Evolutionary conservation across 2,113 vertebrate genomes (phyloP).

Genomic region (Podarcis raffonei): DNA sequence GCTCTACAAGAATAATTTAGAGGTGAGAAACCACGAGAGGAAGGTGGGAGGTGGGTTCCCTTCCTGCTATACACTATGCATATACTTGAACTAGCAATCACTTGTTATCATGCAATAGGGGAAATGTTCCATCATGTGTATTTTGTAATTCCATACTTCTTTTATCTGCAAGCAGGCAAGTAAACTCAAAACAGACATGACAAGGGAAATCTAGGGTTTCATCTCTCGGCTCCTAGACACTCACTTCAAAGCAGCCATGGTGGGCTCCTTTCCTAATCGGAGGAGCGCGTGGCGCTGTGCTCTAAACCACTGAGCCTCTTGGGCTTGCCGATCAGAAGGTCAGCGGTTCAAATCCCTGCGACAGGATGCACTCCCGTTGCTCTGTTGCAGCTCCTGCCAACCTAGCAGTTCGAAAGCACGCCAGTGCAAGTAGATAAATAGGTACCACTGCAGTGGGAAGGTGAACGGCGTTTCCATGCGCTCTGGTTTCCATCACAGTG

Average conservation of each 20-base stretch:
- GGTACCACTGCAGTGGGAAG: too few species aligned
- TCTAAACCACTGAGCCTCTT: too few species aligned
- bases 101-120: neutral
- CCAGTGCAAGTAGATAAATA: too few species aligned
- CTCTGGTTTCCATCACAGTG: too few species aligned
- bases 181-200: neutral
- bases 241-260: neutral
- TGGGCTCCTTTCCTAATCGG: neutral
- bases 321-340: too few species aligned
- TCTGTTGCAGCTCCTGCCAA: too few species aligned
- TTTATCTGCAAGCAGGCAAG: neutral
- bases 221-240: neutral
- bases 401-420: too few species aligned
- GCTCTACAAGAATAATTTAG: constrained; percentile 32
- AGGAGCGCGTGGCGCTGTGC: neutral
- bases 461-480: too few species aligned
- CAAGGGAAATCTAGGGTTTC: neutral
- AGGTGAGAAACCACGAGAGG: neutral
- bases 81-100: neutral
- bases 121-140: neutral
- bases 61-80: neutral
- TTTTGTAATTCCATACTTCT: neutral
- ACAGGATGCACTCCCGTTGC: too few species aligned
- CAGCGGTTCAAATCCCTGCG: accelerated
- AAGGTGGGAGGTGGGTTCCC: too few species aligned